Conservation (phyloP, 1,140 invertebrate species). For the Drosophila lacteicornis region DNA sequence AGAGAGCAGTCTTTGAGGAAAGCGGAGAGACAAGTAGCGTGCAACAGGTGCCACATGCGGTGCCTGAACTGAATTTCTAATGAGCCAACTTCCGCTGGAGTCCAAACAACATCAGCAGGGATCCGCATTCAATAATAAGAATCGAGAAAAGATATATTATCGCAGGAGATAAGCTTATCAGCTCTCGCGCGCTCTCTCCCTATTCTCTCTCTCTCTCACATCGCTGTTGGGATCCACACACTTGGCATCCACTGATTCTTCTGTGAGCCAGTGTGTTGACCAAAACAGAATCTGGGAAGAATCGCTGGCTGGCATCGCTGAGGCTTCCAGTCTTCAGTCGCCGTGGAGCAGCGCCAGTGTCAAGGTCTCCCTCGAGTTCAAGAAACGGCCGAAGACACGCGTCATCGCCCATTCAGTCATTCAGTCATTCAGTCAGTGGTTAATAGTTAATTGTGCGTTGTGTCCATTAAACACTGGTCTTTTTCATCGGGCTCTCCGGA, state of each 20-base stretch:
- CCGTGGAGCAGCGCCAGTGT: conserved; percentile 84
- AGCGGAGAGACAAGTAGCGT: conserved; percentile 22
- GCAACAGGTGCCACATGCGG: conserved; percentile 45
- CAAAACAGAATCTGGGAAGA: conserved; percentile 66
- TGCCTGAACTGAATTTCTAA: conserved; percentile 68
- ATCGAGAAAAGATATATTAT: conserved; percentile 36
- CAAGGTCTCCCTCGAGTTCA: conserved; percentile 85
- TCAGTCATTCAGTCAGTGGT: conserved; percentile 34
- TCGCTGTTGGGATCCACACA: conserved; percentile 58
- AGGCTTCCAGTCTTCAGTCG: conserved; percentile 67
- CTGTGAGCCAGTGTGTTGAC: conserved; percentile 45
- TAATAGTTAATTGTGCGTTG: conserved; percentile 50
- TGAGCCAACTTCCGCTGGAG: conserved; percentile 66
- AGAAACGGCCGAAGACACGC: conserved; percentile 55
- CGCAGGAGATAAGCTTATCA: conserved; percentile 62
- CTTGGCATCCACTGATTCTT: conserved; percentile 50
- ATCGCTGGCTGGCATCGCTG: conserved; percentile 49
- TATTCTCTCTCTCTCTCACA: conserved; percentile 2
- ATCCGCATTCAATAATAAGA: conserved; percentile 49
- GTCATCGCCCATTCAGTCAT: conserved; percentile 45
- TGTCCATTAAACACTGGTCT: conserved; percentile 42
- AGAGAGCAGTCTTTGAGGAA: conserved; percentile 19
- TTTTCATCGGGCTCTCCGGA: conserved; percentile 17
- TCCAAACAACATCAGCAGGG: conserved; percentile 14
- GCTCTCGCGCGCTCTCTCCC: conserved; percentile 16